A percentile compares a stretch with the other conserved stretches of the same genome.
phyloP scores from a whole-genome alignment of 2,888 invertebrate species.

The Elmis aenea region DNA sequence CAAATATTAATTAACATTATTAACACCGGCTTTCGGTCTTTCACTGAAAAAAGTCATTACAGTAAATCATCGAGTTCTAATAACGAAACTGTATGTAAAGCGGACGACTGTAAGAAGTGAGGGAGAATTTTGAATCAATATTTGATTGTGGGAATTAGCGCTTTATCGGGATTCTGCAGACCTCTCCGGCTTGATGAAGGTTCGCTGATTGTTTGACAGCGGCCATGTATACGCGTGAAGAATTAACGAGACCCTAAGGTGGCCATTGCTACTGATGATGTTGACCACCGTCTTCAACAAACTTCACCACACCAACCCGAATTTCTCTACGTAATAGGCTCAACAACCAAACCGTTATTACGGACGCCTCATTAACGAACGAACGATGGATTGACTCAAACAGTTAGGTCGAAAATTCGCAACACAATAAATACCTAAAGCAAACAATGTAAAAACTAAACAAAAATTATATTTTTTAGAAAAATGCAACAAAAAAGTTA shows the following conservation, averaged over 20 bases:
- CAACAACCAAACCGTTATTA: too few species aligned
- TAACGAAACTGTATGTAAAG: slow-evolving; percentile 49
- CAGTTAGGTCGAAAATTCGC: too few species aligned
- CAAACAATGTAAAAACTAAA: too few species aligned
- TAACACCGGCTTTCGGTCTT: slow-evolving; percentile 52
- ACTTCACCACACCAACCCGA: too few species aligned
- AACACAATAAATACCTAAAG: too few species aligned
- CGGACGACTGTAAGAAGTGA: slow-evolving; percentile 45
- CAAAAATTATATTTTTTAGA: too few species aligned
- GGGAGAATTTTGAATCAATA: slow-evolving; percentile 50
- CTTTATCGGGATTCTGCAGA: slow-evolving; percentile 50
- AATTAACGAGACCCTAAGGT: slow-evolving; percentile 42
- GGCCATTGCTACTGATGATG: slow-evolving; percentile 19
- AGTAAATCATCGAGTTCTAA: slow-evolving; percentile 59
- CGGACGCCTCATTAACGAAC: too few species aligned
- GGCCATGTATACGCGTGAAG: slow-evolving; percentile 46
- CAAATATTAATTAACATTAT: slow-evolving; percentile 61
- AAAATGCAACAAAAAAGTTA: too few species aligned
- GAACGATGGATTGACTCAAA: too few species aligned
- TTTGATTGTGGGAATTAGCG: slow-evolving; percentile 51
- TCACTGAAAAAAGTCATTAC: slow-evolving; percentile 52
- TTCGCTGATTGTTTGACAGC: slow-evolving; percentile 49
- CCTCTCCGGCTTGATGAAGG: slow-evolving; percentile 47
- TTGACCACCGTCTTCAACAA: slow-evolving; percentile 16
- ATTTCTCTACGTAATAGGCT: too few species aligned